Conservation (phyloP, 2,888 invertebrate genomes). For the Ischnura elegans region DNA sequence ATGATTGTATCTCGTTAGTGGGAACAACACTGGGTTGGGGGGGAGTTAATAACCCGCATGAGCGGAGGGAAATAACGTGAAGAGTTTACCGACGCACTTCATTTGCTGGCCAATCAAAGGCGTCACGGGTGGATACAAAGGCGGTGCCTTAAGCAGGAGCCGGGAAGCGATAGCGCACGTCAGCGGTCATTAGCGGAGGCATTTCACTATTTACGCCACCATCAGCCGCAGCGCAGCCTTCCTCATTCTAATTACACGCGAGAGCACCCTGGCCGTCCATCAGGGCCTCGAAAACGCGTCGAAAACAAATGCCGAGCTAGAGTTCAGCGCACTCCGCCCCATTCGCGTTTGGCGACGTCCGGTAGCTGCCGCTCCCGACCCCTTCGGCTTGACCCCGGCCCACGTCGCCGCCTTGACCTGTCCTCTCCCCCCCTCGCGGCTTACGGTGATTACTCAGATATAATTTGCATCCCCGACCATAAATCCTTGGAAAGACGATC, state of each 20-base stretch:
- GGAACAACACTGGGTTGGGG: background rate
- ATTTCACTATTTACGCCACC: constrained; percentile 20
- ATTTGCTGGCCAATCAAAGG: background rate
- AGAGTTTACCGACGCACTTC: constrained; percentile 1
- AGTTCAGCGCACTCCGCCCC: constrained; percentile 21
- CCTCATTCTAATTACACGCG: constrained; percentile 21
- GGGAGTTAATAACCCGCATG: background rate
- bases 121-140: background rate
- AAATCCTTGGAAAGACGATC: background rate
- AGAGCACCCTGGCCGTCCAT: background rate
- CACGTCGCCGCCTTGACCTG: background rate
- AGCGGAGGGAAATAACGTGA: constrained; percentile 3
- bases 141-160: constrained; percentile 1
- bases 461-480: constrained; percentile 20
- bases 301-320: background rate
- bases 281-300: background rate
- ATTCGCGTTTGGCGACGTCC: no score
- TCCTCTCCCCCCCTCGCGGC: background rate
- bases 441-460: constrained; percentile 18
- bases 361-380: background rate
- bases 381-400: background rate
- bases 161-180: background rate
- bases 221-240: background rate
- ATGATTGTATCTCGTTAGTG: constrained; percentile 9
- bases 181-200: constrained; percentile 26